phyloP scores from a whole-genome alignment of 2,797 vertebrate species.

The Pipistrellus pygmaeus region DNA sequence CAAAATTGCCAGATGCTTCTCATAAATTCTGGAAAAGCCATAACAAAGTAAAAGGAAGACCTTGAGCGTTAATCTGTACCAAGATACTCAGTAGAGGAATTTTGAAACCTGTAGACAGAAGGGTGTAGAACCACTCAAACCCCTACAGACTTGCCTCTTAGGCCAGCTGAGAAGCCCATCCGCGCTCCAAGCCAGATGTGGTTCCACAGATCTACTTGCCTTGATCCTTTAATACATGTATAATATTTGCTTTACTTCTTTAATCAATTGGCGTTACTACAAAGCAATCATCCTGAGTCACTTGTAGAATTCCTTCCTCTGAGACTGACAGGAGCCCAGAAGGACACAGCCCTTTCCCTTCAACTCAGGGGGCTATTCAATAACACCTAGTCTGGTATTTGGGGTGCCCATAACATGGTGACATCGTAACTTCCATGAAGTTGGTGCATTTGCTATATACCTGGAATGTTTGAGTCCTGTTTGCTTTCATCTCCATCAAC shows the following conservation, averaged over 20 bases:
- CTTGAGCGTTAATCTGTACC: background rate
- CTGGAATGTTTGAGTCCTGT: background rate
- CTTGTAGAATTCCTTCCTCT: background rate
- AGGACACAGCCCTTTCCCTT: background rate
- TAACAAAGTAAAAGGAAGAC: background rate
- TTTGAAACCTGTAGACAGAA: background rate
- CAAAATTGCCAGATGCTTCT: background rate
- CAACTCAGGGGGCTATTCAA: background rate
- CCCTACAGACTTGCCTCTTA: background rate
- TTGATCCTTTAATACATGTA: background rate
- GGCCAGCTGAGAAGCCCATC: background rate
- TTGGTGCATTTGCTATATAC: background rate
- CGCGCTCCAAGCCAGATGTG: background rate
- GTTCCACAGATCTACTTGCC: background rate
- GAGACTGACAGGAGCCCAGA: background rate
- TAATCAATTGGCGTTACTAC: background rate
- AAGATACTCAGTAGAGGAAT: background rate
- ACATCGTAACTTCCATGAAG: background rate
- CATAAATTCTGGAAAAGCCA: background rate
- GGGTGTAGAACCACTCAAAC: background rate
- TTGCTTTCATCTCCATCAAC: background rate
- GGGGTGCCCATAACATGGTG: background rate
- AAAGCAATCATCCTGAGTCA: background rate
- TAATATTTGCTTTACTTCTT: background rate
- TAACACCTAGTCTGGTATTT: background rate